Evolutionary conservation across 2,797 vertebrate species (phyloP).

Genomic region (Myotis findleyi): DNA sequence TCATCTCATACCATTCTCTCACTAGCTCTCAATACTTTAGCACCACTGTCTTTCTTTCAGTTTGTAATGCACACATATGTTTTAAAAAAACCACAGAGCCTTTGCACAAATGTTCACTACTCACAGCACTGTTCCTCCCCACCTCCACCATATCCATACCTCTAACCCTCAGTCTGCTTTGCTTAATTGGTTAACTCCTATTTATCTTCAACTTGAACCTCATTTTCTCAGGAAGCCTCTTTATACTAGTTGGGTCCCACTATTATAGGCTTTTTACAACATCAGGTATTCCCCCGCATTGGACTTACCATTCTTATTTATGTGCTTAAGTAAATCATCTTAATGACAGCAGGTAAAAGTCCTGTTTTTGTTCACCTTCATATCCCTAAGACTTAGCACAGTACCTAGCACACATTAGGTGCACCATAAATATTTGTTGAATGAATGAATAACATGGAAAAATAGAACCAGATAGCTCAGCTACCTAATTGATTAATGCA

Average conservation of each 20-base stretch:
- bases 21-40: not conserved
- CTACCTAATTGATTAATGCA: not conserved
- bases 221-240: not conserved
- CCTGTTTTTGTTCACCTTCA: not conserved
- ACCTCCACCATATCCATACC: not conserved
- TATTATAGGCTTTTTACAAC: not conserved
- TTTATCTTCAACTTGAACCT: not conserved
- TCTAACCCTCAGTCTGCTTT: not conserved
- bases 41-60: not conserved
- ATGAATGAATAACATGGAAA: slow-evolving; percentile 2
- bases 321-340: not conserved
- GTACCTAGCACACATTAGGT: not conserved
- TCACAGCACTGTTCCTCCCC: not conserved
- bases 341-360: not conserved
- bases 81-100: not conserved
- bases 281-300: not conserved
- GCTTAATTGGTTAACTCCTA: not conserved
- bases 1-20: not conserved
- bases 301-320: slow-evolving; percentile 15
- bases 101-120: not conserved
- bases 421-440: not conserved
- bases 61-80: not conserved
- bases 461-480: not conserved
- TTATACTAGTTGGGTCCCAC: not conserved
- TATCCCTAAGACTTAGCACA: not conserved